phyloP scores from a whole-genome alignment of 1,140 invertebrate genomes.

The Mactra quadrangularis region DNA sequence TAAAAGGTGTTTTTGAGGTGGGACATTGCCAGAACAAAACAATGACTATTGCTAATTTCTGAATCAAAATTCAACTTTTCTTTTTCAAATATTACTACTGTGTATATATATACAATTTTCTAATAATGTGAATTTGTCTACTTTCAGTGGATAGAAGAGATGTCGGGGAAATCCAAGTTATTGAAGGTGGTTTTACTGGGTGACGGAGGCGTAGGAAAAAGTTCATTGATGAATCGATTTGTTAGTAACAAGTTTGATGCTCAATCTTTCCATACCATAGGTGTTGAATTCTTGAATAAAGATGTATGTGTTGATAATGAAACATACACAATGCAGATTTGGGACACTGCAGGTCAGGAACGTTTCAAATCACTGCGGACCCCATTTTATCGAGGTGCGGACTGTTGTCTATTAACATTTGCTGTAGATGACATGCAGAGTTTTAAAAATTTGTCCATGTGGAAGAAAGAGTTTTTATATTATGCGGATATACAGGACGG shows the following conservation, averaged over 20 bases:
- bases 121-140: too few relatives aligned
- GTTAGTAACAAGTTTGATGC: constrained; percentile 96
- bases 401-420: constrained; percentile 95
- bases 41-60: too few relatives aligned
- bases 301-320: constrained; percentile 92
- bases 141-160: constrained; percentile 59
- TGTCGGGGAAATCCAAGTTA: constrained; percentile 81
- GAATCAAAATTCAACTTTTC: too few relatives aligned
- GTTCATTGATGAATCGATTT: constrained; percentile 96
- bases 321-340: constrained; percentile 91
- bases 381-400: constrained; percentile 96
- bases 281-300: constrained; percentile 97
- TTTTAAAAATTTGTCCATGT: constrained; percentile 92
- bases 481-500: constrained; percentile 93
- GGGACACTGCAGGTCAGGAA: constrained; percentile 84
- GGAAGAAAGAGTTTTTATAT: constrained; percentile 95
- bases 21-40: too few relatives aligned
- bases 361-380: constrained; percentile 91
- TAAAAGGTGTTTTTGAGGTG: too few relatives aligned
- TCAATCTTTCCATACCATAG: constrained; percentile 96
- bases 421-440: constrained; percentile 92
- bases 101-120: too few relatives aligned
- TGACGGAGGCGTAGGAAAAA: constrained; percentile 96
- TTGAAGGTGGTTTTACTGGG: constrained; percentile 95
- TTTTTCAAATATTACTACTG: too few relatives aligned